Evolutionary conservation across 2,797 vertebrate genomes (phyloP), one percentile per base, ranked within the genome.

Genomic region (Acanthiza pusilla): DNA sequence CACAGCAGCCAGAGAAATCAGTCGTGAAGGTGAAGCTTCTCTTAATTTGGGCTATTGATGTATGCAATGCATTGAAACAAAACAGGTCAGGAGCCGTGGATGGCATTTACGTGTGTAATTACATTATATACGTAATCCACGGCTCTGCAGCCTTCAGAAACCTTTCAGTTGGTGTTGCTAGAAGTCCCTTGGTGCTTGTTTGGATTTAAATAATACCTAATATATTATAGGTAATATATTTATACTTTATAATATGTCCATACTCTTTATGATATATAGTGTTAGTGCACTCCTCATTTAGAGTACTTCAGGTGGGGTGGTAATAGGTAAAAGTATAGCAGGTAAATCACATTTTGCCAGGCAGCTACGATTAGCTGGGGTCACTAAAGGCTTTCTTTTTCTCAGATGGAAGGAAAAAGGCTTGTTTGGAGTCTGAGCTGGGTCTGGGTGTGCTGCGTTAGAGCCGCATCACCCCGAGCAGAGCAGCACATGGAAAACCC

Each of bases 381-480:
- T 77, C 21, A 12, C 43, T 32, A 36, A 61, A 75, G n/a, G 29
- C 30, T 68, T 89, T 75, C 9, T 36, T 68, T 68, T 55, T 27
- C 19, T 19, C 1, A 4, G 23, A 6, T 6, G 13, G 65, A 63
- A 71, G 38, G 54, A 36, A 78, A 74, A 61, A 71, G 6, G 16
- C 43, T 16, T 16, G 6, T 38, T 26, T 45, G 54, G 30, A n/a
- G 45, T 5, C 32, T 0, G 3, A 36, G 58, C 13, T 2, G 2
- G 21, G 16, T 42, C 54, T 26, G 42, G 17, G 10, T 29, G 42
- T 61, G 62, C 40, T 76, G 40, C 0, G 1, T 20, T 63, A 38
- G 17, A 3, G 0, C n/a, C 29, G 14, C 4, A 2, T 43, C 85
- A 67, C 75, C 5, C 6, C 0, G 0, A 66, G 57, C 47, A 38